These are phyloP conservation scores for Dunckerocampus dactyliophorus DNA, from an alignment of 2,113 vertebrate genomes.

Conservation along the genomic window DNA sequence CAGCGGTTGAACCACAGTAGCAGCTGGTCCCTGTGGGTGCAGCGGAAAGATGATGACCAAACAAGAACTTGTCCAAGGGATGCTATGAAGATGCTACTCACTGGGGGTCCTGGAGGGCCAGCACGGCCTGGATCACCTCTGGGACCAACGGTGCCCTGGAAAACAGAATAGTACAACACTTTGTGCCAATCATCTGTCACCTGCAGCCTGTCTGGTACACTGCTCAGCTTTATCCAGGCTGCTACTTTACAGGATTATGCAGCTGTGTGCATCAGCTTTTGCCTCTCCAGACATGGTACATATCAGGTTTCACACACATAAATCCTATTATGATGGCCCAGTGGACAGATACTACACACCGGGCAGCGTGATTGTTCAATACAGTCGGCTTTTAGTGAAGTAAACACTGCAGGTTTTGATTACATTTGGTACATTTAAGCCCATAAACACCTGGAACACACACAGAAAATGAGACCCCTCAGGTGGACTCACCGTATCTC, in stretches of 20 bases:
- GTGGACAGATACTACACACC: constrained; percentile 48
- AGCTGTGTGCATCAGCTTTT: constrained; percentile 55
- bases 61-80: background rate
- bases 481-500: constrained; percentile 74
- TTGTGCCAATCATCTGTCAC: constrained; percentile 41
- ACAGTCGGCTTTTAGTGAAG: constrained; percentile 38
- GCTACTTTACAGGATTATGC: constrained; percentile 60
- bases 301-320: constrained; percentile 39
- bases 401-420: constrained; percentile 24
- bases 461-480: constrained; percentile 39
- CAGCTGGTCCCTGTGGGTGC: constrained; percentile 73
- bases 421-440: constrained; percentile 18
- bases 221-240: constrained; percentile 32
- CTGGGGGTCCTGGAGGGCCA: constrained; percentile 77
- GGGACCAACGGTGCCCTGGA: constrained; percentile 74
- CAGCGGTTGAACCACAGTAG: constrained; percentile 66
- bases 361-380: constrained; percentile 38
- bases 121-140: constrained; percentile 76
- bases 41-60: constrained; percentile 14
- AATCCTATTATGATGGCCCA: constrained; percentile 56
- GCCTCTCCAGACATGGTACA: constrained; percentile 49
- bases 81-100: constrained; percentile 57
- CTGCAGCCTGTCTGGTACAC: constrained; percentile 30
- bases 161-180: constrained; percentile 33
- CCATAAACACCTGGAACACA: constrained; percentile 41